Evolutionary conservation across 2,888 invertebrate genomes (phyloP).

Genomic region (Xanthorhoe designata): DNA sequence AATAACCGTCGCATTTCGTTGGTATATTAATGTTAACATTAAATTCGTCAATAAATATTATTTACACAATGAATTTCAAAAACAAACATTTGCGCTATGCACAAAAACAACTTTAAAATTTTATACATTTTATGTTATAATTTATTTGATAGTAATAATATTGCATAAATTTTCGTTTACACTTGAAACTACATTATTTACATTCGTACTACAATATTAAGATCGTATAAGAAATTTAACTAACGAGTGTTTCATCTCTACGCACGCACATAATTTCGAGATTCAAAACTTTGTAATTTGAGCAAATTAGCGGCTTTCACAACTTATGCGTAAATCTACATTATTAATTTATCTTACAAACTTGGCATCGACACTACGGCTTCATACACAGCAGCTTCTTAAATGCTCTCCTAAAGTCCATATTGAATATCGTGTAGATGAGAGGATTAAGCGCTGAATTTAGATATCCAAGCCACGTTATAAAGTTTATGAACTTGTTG

Average conservation of each 20-base stretch:
- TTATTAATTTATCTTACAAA: constrained; percentile 48
- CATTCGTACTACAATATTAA: constrained; percentile 33
- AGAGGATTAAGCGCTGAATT: constrained; percentile 97
- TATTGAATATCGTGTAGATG: constrained; percentile 97
- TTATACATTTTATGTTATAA: constrained; percentile 46
- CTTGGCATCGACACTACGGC: constrained; percentile 67
- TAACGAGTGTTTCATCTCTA: constrained; percentile 29
- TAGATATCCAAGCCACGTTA: constrained; percentile 97
- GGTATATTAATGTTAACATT: constrained; percentile 55
- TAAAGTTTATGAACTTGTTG: constrained; percentile 92
- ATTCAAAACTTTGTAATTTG: constrained; percentile 64
- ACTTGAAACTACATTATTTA: constrained; percentile 33
- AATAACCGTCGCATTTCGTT: constrained; percentile 60
- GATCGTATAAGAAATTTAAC: constrained; percentile 35
- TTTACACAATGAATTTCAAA: constrained; percentile 51
- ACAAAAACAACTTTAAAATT: constrained; percentile 60
- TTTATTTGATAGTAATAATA: constrained; percentile 33
- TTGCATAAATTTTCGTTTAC: constrained; percentile 40
- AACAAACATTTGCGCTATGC: constrained; percentile 62
- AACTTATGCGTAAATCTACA: constrained; percentile 54
- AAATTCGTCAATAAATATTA: constrained; percentile 59
- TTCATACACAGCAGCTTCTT: constrained; percentile 88
- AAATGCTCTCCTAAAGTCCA: constrained; percentile 96
- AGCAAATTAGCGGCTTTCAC: constrained; percentile 71
- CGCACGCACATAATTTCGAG: constrained; percentile 48